A percentile compares a stretch with the other conserved stretches of the same genome.
phyloP scores from a whole-genome alignment of 2,797 vertebrate genomes.

The Hylomyscus alleni region DNA sequence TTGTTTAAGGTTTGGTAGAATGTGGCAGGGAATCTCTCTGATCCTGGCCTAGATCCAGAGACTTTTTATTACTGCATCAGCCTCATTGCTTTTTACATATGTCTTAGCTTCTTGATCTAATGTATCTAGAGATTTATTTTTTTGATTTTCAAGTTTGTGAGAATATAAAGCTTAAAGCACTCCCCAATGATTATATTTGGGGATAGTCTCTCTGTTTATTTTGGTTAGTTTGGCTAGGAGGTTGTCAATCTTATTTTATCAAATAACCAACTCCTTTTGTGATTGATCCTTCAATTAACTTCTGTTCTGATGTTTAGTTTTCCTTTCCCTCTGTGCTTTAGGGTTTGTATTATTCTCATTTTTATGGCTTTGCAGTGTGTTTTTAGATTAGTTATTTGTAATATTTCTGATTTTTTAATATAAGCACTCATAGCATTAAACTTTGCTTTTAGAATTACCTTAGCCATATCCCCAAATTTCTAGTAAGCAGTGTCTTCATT shows the following conservation, averaged over 20 bases:
- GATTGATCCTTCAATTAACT: background rate
- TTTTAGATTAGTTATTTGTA: background rate
- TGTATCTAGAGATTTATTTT: background rate
- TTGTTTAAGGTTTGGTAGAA: background rate
- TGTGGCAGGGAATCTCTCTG: background rate
- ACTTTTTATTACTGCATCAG: background rate
- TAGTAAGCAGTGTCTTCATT: background rate
- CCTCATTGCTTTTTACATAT: background rate
- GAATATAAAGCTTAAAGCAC: background rate
- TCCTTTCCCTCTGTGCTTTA: background rate
- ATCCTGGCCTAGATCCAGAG: background rate
- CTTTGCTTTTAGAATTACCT: background rate
- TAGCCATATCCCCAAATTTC: background rate
- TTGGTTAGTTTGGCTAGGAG: background rate
- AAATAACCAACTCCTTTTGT: background rate
- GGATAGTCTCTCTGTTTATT: background rate
- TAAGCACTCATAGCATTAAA: background rate
- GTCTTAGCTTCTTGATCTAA: background rate
- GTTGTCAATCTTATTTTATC: background rate
- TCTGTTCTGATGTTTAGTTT: background rate
- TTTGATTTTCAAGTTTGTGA: background rate
- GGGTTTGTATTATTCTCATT: background rate
- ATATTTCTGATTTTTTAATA: background rate
- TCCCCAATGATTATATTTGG: background rate
- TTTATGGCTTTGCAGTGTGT: background rate